Conservation (phyloP, 2,888 invertebrate species). For the Nymphalis urticae region DNA sequence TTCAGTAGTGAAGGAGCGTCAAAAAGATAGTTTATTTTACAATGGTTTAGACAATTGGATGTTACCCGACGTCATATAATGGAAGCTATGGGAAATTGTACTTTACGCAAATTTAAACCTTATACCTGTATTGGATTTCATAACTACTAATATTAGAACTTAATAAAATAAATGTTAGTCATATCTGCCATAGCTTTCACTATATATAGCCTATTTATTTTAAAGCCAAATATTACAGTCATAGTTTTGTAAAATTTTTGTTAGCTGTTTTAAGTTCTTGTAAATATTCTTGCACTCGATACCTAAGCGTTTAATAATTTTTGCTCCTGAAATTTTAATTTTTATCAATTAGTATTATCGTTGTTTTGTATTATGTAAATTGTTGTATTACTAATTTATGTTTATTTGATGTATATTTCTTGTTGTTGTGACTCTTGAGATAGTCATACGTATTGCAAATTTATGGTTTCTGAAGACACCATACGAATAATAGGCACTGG, state of each 20-base stretch:
- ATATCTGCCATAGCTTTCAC: constrained; percentile 70
- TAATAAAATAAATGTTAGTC: constrained; percentile 27
- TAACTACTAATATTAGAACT: constrained; percentile 37
- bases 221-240: constrained; percentile 82
- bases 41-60: constrained; percentile 68
- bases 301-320: constrained; percentile 70
- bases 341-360: constrained; percentile 73
- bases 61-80: constrained; percentile 80
- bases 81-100: constrained; percentile 67
- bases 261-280: constrained; percentile 75
- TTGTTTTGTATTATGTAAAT: constrained; percentile 77
- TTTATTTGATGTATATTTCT: constrained; percentile 77
- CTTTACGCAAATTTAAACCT: constrained; percentile 24
- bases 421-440: constrained; percentile 66
- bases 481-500: constrained; percentile 55
- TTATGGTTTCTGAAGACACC: constrained; percentile 47
- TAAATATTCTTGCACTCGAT: constrained; percentile 65
- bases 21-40: constrained; percentile 70
- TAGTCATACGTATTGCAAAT: constrained; percentile 57
- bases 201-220: constrained; percentile 79
- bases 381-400: constrained; percentile 72
- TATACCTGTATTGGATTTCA: constrained; percentile 43
- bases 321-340: constrained; percentile 59
- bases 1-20: constrained; percentile 74
- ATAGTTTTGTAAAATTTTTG: constrained; percentile 73